phyloP scores from a whole-genome alignment of 30 jellyfish, hydroid and myxozoan genomes.

The Pelagia noctiluca region DNA sequence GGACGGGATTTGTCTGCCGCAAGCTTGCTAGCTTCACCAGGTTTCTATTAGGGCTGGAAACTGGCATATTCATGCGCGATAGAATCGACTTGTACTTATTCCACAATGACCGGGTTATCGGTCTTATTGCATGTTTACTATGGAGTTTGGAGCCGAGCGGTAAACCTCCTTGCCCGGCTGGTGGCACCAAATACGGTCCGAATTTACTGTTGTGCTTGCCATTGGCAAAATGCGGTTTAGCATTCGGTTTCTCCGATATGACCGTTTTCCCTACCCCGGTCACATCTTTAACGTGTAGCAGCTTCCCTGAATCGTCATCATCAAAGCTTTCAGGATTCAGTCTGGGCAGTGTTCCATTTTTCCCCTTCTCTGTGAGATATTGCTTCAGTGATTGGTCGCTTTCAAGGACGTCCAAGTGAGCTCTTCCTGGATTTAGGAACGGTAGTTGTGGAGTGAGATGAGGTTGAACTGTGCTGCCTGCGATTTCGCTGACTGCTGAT shows the following conservation, averaged over 20 bases:
- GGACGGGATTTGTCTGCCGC: slow-evolving; percentile 54
- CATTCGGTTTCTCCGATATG: background rate
- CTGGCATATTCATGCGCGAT: slow-evolving; percentile 24
- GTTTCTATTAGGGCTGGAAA: slow-evolving; percentile 1
- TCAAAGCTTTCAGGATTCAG: slow-evolving; percentile 42
- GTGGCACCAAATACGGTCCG: slow-evolving; percentile 47
- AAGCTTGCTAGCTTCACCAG: slow-evolving; percentile 37
- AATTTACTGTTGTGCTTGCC: background rate
- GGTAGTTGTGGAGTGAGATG: slow-evolving; percentile 63
- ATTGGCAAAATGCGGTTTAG: background rate
- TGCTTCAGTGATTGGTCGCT: slow-evolving; percentile 60
- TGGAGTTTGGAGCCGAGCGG: slow-evolving; percentile 8
- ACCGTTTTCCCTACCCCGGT: slow-evolving; percentile 27
- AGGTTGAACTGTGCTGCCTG: background rate
- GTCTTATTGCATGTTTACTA: slow-evolving; percentile 33
- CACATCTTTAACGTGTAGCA: slow-evolving; percentile 61
- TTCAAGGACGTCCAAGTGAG: slow-evolving; percentile 71
- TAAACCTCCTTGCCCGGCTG: slow-evolving; percentile 66
- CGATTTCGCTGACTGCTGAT: background rate
- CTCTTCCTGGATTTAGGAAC: slow-evolving; percentile 73
- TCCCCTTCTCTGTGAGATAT: slow-evolving; percentile 56
- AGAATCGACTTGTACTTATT: slow-evolving; percentile 33
- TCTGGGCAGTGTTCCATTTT: slow-evolving; percentile 7
- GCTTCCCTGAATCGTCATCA: slow-evolving; percentile 20
- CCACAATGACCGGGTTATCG: slow-evolving; percentile 46